A percentile compares a stretch with the other conserved stretches of the same genome.
Evolutionary conservation across 2,113 vertebrate species (phyloP).

Genomic region (Gadus macrocephalus): DNA sequence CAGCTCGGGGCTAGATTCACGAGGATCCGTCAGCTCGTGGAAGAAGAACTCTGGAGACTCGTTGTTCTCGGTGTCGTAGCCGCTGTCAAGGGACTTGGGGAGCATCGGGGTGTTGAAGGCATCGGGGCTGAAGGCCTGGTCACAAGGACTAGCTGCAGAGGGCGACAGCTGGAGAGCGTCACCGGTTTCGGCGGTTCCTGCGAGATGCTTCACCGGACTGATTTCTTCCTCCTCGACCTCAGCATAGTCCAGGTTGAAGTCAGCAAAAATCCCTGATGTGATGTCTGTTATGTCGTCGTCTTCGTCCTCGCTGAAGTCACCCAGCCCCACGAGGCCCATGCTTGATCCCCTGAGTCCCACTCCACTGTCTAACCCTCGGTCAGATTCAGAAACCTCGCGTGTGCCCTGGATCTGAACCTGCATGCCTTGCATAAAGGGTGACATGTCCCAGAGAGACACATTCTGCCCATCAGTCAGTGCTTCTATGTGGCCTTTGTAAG

Average conservation of each 20-base stretch:
- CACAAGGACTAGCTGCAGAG: conserved; percentile 71
- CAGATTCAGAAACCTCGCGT: conserved; percentile 41
- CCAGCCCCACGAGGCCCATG: conserved; percentile 62
- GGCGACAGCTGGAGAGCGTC: conserved; percentile 79
- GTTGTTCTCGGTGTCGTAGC: conserved; percentile 96
- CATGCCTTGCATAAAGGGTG: conserved; percentile 16
- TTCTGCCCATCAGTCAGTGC: conserved; percentile 39
- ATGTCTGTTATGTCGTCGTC: conserved; percentile 71
- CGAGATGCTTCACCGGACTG: conserved; percentile 76
- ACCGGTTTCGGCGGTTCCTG: conserved; percentile 71
- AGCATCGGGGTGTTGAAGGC: conserved; percentile 68
- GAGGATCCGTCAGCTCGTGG: conserved; percentile 78
- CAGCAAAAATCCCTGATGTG: conserved; percentile 76
- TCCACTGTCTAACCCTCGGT: conserved; percentile 27
- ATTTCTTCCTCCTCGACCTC: conserved; percentile 65
- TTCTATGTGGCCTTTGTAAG: conserved; percentile 28
- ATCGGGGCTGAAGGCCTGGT: conserved; percentile 75
- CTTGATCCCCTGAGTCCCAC: conserved; percentile 64
- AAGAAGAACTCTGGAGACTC: conserved; percentile 91
- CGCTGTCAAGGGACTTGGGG: conserved; percentile 88
- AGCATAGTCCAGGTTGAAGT: conserved; percentile 73
- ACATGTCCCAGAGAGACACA: conserved; percentile 43
- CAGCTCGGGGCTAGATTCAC: conserved; percentile 44
- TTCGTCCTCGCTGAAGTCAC: conserved; percentile 73
- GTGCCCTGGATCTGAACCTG: conserved; percentile 31